Evolutionary conservation across 2,888 invertebrate species (phyloP), one percentile per base, ranked within the genome.

Genomic region (Osmoderma eremita): DNA sequence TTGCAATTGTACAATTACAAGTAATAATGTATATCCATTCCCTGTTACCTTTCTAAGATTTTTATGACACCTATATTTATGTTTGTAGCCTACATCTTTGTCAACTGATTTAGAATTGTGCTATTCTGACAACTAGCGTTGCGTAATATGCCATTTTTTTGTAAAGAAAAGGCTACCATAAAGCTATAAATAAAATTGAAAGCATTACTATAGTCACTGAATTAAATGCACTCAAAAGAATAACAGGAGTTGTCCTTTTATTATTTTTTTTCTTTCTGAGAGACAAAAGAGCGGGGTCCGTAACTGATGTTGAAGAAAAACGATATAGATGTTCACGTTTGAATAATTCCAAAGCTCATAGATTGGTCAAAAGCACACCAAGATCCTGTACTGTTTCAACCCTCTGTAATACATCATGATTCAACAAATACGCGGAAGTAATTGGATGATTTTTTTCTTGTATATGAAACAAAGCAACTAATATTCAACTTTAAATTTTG

Each of bases 1-100:
- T 65, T 65, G 56, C 65, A 45, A 65, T 54, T 51, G 18, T 36
- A 30, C 65, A 53, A 65, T 65, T 65, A 65, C 53, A 65, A 22
- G 8, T 38, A 56, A 45, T 48, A 56, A 65, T 54, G 42, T 65
- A 65, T 65, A 54, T 65, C 54, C 45, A 22, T 65, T 56, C 42
- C 4, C 56, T 50, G 45, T 42, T 48, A 54, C 30, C 54, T 65
- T 64, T 64, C 64, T 64, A 64, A 54, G 42, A 24, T 65, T 65
- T 50, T 64, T 56, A 56, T 56, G 56, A 42, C 42, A 41, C 56
- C 38, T 36, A 56, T 56, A 56, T 56, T 56, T 56, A 56, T 56
- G 56, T 41, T 56, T 13, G 42, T 56, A 41, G 41, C 56, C 42
- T 56, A 56, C n/a, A 39, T 54, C 41, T 53, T 38, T 53, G 53